Evolutionary conservation across 2,113 vertebrate species (phyloP).

Genomic region (Phycodurus eques): DNA sequence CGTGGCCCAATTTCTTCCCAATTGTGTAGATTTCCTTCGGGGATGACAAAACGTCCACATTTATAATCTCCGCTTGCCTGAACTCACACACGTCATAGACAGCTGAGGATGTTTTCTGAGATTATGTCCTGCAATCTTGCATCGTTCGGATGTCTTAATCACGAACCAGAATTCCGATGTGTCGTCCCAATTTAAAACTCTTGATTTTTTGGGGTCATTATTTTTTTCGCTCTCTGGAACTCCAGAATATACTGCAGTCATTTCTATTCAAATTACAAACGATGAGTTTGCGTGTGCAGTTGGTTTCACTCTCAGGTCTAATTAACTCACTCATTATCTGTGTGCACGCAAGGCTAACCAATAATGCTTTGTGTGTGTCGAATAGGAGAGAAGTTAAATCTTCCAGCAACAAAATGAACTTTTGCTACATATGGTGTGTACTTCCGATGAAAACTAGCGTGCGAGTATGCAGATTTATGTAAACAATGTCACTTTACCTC

Average conservation of each 20-base stretch:
- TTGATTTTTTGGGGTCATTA: not conserved
- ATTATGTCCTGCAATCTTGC: conserved; percentile 1
- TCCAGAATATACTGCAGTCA: conserved; percentile 67
- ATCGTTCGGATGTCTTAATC: conserved; percentile 30
- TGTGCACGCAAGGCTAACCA: conserved; percentile 75
- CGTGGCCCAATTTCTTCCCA: conserved; percentile 80
- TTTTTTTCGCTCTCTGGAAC: conserved; percentile 63
- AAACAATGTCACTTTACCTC: conserved; percentile 65
- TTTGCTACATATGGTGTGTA: conserved; percentile 38
- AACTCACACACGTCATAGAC: conserved; percentile 8
- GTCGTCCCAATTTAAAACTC: conserved; percentile 55
- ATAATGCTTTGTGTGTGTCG: conserved; percentile 69
- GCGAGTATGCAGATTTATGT: conserved; percentile 7
- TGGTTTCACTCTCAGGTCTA: conserved; percentile 78
- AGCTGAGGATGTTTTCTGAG: conserved; percentile 10
- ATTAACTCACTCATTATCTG: conserved; percentile 81
- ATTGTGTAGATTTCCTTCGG: conserved; percentile 78
- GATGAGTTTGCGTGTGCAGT: conserved; percentile 78
- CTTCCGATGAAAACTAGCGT: conserved; percentile 22
- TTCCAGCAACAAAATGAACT: conserved; percentile 51
- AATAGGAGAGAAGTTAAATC: conserved; percentile 60
- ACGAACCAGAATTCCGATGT: conserved; percentile 47
- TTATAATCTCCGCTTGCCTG: conserved; percentile 25
- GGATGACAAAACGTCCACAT: conserved; percentile 33
- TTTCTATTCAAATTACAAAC: conserved; percentile 79